Conservation (phyloP, 2,797 vertebrate species). For the Rhabdomys pumilio region DNA sequence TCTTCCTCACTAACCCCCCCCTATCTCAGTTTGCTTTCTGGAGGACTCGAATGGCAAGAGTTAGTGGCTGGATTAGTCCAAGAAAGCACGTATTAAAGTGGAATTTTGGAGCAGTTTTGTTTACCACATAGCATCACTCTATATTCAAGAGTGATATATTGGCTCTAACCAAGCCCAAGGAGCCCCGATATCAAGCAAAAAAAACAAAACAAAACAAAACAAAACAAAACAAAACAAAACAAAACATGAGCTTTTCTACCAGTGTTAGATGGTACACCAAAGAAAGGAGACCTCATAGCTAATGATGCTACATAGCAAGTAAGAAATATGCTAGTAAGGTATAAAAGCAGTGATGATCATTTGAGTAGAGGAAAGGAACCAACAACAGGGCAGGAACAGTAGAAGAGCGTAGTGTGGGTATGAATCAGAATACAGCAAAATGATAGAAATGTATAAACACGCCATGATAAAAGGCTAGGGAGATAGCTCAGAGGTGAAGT, state of each 20-base stretch:
- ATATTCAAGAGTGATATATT: background rate
- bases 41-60: background rate
- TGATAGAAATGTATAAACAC: background rate
- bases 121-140: background rate
- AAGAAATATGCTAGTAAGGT: background rate
- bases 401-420: background rate
- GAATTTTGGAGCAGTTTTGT: background rate
- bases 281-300: background rate
- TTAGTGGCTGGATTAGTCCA: background rate
- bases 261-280: background rate
- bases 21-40: background rate
- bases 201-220: background rate
- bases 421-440: background rate
- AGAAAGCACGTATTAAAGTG: conserved; percentile 13
- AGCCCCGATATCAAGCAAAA: background rate
- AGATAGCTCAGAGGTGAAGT: background rate
- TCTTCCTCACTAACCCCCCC: background rate
- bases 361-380: background rate
- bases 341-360: background rate
- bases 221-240: no score
- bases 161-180: background rate
- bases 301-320: background rate
- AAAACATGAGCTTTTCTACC: background rate
- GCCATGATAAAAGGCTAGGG: background rate
- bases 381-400: background rate